Conservation (phyloP, 2,888 invertebrate genomes). For the Stramonita haemastoma region DNA sequence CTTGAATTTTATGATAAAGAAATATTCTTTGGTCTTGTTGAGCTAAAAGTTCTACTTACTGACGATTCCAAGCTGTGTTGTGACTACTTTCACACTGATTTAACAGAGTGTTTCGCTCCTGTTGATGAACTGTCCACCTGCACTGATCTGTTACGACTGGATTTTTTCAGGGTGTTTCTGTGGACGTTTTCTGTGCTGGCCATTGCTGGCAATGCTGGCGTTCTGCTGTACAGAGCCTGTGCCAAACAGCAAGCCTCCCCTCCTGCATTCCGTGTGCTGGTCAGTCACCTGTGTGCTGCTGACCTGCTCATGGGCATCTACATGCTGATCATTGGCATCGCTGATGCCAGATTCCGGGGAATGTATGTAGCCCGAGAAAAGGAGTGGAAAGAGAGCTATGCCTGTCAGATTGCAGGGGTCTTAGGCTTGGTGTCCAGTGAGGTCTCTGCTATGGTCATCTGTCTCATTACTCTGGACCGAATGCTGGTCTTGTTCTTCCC, state of each 20-base stretch:
- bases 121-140: constrained; percentile 43
- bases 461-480: constrained; percentile 83
- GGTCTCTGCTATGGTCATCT: constrained; percentile 82
- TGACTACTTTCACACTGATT: constrained; percentile 8
- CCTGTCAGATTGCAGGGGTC: constrained; percentile 59
- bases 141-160: constrained; percentile 28
- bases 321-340: constrained; percentile 57
- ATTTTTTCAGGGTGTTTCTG: constrained; percentile 35
- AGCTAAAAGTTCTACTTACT: background rate
- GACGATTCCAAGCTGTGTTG: constrained; percentile 41
- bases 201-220: constrained; percentile 38
- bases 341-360: constrained; percentile 57
- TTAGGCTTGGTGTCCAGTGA: constrained; percentile 79
- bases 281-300: constrained; percentile 45
- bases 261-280: constrained; percentile 38
- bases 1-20: background rate
- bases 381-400: constrained; percentile 56
- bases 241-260: background rate
- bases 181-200: constrained; percentile 38
- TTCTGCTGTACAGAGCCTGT: constrained; percentile 36
- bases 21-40: constrained; percentile 1
- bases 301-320: constrained; percentile 59
- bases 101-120: constrained; percentile 30
- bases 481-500: constrained; percentile 82
- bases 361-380: constrained; percentile 57